Conservation (phyloP, 2,888 invertebrate species). For the Hypercompe scribonia region DNA sequence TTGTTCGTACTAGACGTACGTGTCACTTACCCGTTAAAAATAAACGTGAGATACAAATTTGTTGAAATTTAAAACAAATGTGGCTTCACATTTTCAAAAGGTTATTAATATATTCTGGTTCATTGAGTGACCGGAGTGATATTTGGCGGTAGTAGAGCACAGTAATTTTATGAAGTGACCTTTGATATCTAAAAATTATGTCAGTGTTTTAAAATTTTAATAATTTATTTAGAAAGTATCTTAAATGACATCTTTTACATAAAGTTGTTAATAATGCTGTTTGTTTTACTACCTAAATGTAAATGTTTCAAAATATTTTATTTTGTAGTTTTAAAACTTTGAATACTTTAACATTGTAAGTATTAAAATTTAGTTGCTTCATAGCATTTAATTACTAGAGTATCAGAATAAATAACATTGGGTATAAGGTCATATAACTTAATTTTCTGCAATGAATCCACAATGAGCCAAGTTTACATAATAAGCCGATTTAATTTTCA, state of each 20-base stretch:
- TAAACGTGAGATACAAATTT: constrained; percentile 1
- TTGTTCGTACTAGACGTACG: constrained; percentile 11
- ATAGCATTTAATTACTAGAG: too few species aligned
- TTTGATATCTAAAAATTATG: neutral
- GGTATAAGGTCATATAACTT: neutral
- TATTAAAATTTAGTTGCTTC: too few species aligned
- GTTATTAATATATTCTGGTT: constrained; percentile 8
- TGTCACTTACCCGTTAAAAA: constrained; percentile 10
- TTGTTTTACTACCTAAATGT: too few species aligned
- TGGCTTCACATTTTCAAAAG: constrained; percentile 13
- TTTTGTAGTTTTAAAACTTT: too few species aligned
- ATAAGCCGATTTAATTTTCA: neutral
- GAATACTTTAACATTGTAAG: too few species aligned
- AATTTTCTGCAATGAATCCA: neutral
- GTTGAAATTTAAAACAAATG: constrained; percentile 14
- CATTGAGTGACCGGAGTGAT: neutral
- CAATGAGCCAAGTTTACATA: neutral
- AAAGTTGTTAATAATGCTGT: too few species aligned
- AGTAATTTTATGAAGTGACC: neutral
- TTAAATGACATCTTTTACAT: neutral
- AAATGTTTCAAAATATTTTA: too few species aligned
- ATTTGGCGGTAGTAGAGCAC: neutral
- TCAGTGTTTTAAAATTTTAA: neutral
- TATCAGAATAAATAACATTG: neutral
- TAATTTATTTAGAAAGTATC: neutral